Conservation (phyloP, 1,140 invertebrate genomes). For the Goniozus legneri region DNA sequence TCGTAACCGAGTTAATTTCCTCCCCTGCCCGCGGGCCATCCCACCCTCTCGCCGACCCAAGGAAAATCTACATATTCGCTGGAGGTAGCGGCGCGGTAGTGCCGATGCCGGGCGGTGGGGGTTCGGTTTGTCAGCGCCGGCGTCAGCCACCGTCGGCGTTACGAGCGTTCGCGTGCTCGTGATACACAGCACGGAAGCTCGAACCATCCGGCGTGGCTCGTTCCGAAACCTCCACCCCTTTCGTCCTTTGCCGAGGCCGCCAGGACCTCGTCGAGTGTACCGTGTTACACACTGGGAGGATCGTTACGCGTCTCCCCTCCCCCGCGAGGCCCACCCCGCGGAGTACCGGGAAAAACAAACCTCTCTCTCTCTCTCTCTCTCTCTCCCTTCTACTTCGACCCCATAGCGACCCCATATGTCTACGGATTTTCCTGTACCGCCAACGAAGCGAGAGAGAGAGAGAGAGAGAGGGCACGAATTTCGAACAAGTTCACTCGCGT, state of each 20-base stretch:
- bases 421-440: neutral
- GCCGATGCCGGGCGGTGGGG: no score
- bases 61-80: neutral
- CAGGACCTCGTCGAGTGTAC: neutral
- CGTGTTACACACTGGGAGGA: neutral
- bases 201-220: no score
- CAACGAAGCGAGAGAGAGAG: no score
- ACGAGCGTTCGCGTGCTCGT: neutral
- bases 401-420: neutral
- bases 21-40: conserved; percentile 1
- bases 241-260: neutral
- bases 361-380: neutral
- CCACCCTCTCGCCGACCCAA: no score
- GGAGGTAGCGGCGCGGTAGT: neutral
- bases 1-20: conserved; percentile 49
- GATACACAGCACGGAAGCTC: neutral
- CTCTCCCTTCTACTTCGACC: neutral
- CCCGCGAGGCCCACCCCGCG: neutral
- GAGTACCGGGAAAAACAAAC: neutral
- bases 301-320: neutral
- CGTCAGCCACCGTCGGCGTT: neutral
- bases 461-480: neutral
- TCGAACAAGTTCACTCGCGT: no score
- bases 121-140: neutral
- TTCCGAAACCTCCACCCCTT: neutral